A percentile compares a stretch with the other conserved stretches of the same genome.
Conservation (phyloP, 2,797 vertebrate species). For the Microchirus variegatus region DNA sequence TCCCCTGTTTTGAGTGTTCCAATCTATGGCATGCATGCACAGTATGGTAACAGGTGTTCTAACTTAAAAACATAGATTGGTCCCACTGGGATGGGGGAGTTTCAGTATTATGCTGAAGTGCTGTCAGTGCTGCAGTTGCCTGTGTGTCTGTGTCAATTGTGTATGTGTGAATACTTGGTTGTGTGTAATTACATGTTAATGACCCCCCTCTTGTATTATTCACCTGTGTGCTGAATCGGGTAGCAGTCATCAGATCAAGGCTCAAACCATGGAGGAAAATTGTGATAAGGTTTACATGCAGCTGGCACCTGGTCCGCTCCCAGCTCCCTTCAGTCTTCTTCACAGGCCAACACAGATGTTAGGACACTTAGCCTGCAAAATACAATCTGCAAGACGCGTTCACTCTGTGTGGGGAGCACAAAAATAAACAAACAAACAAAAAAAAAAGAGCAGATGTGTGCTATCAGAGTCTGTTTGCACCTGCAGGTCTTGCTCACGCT, state of each 20-base stretch:
- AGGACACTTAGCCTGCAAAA: slow-evolving; percentile 67
- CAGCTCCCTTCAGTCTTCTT: slow-evolving; percentile 49
- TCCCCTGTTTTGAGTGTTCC: slow-evolving; percentile 21
- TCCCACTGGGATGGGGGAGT: slow-evolving; percentile 65
- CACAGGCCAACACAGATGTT: slow-evolving; percentile 62
- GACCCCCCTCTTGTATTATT: slow-evolving; percentile 59
- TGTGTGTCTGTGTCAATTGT: background rate
- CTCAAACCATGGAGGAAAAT: slow-evolving; percentile 34
- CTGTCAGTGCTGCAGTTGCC: slow-evolving; percentile 36
- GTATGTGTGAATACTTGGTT: slow-evolving; percentile 13
- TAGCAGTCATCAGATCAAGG: slow-evolving; percentile 46
- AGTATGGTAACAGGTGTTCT: slow-evolving; percentile 68
- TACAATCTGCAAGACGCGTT: slow-evolving; percentile 52
- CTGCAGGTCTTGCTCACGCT: slow-evolving; percentile 68
- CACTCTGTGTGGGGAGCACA: slow-evolving; percentile 33
- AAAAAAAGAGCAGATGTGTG: slow-evolving; percentile 33
- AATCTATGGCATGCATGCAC: slow-evolving; percentile 20
- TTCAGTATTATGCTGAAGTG: slow-evolving; percentile 40
- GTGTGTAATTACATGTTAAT: slow-evolving; percentile 72
- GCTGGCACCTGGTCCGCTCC: slow-evolving; percentile 55
- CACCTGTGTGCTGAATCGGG: slow-evolving; percentile 50
- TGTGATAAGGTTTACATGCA: slow-evolving; percentile 48
- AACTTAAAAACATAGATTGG: slow-evolving; percentile 69
- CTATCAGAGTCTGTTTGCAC: slow-evolving; percentile 59
- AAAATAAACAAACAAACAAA: slow-evolving; percentile 26